Base-by-base conservation (phyloP, 1,140 invertebrate genomes). In the Panagrolaimus sp. region DNA sequence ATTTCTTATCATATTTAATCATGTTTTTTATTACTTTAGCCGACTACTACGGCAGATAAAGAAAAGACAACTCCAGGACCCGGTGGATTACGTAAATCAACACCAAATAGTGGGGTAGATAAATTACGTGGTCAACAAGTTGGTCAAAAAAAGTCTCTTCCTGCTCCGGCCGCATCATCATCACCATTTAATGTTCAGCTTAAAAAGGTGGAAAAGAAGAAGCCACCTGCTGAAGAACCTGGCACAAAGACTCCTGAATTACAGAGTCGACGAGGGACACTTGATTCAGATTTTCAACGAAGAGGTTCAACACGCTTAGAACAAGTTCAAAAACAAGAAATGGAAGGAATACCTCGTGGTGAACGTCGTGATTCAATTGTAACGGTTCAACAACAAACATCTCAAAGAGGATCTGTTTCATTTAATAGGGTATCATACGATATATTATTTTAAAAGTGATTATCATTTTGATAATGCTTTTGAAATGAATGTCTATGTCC, bases 121-220 rank as follows among this genome's bases (percentile, higher is more conserved):
- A 68, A 71, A 48, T 31, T 74, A 38, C 72, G 70, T 43, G 61
- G 68, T 1, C 68, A 73, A 47, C 68, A 74, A 46, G 70, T 68
- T 25, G 67, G 67, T n/a, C 62, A 69, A 42, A 65, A 64, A 63
- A 70, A n/a, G 42, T 44, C 66, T 63, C 7, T 38, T 4, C 31
- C 31, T 38, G 31, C 31, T 38, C 31, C 31, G 2, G 31, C 31
- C 7, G 31, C 31, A 38, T 38, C 31, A 38, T 57, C 27, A 20
- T 57, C 51, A 57, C 70, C 67, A 16, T 68, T 68, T 44, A 38
- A 46, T 23, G 70, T 72, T 38, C 42, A 72, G 62, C 63, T 72
- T 61, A 72, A 72, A 51, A 72, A 71, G 46, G 61, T 72, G 13
- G 25, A 14, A 20, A 71, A 70, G 48, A 66, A 72, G n/a, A 38